phyloP scores from a whole-genome alignment of 1,140 invertebrate species.

The Metopolophium dirhodum region DNA sequence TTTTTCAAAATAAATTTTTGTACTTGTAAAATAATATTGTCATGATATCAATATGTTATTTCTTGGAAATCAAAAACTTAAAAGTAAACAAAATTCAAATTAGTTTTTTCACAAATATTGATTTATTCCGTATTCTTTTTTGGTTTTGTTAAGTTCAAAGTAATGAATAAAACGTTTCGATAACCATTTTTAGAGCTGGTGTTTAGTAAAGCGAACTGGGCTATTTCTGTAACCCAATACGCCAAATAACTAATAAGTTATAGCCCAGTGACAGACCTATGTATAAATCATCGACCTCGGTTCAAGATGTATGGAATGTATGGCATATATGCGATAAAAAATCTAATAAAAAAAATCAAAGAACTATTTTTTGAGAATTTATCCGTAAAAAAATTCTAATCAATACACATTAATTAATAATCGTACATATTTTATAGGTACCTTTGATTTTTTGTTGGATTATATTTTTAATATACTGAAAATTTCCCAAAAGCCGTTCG shows the following conservation, averaged over 20 bases:
- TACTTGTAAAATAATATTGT: not conserved
- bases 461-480: no score
- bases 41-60: not conserved
- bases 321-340: no score
- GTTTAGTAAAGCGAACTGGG: not conserved
- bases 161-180: not conserved
- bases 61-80: not conserved
- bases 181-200: not conserved
- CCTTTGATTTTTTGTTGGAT: no score
- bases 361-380: no score
- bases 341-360: no score
- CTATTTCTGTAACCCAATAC: not conserved
- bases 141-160: not conserved
- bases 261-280: not conserved
- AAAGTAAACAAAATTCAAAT: conserved; percentile 1
- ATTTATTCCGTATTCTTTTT: not conserved
- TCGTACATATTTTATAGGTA: no score
- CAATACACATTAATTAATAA: no score
- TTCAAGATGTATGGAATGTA: not conserved
- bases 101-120: not conserved
- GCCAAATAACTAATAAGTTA: not conserved
- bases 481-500: not conserved
- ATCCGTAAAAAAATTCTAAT: no score
- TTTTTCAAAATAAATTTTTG: not conserved
- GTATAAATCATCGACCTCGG: no score